phyloP scores from a whole-genome alignment of 2,888 invertebrate genomes.

The Thereva unica region DNA sequence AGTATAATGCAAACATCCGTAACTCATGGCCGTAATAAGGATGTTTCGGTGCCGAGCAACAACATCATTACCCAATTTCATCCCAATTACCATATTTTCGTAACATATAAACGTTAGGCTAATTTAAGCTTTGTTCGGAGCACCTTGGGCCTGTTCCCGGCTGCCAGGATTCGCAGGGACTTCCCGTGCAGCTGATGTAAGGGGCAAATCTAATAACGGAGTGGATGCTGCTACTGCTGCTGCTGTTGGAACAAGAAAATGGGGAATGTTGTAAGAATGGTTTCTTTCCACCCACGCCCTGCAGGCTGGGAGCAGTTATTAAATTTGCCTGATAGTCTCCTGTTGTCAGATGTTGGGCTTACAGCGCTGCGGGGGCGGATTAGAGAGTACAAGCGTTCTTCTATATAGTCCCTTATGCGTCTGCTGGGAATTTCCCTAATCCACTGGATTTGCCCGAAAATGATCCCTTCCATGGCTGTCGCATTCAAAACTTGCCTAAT shows the following conservation, averaged over 20 bases:
- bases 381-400: no score
- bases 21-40: slow-evolving; percentile 4
- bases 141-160: not conserved
- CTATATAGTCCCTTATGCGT: no score
- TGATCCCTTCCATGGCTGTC: no score
- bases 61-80: slow-evolving; percentile 38
- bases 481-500: no score
- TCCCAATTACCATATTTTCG: slow-evolving; percentile 40
- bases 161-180: not conserved
- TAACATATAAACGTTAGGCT: slow-evolving; percentile 33
- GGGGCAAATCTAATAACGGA: slow-evolving; percentile 14
- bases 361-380: no score
- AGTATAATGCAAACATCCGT: no score
- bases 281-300: not conserved
- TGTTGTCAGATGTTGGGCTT: not conserved
- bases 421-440: no score
- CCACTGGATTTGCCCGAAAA: no score
- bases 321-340: slow-evolving; percentile 12
- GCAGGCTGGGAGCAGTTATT: slow-evolving; percentile 10
- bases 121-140: slow-evolving; percentile 4
- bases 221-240: no score
- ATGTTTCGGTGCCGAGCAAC: slow-evolving; percentile 25
- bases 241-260: not conserved
- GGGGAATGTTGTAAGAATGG: not conserved
- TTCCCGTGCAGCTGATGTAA: slow-evolving; percentile 4